Percentiles rank a stretch among this genome's conserved stretches.
Evolutionary conservation across 1,140 invertebrate species (phyloP).

Genomic region (Tenebrio molitor): DNA sequence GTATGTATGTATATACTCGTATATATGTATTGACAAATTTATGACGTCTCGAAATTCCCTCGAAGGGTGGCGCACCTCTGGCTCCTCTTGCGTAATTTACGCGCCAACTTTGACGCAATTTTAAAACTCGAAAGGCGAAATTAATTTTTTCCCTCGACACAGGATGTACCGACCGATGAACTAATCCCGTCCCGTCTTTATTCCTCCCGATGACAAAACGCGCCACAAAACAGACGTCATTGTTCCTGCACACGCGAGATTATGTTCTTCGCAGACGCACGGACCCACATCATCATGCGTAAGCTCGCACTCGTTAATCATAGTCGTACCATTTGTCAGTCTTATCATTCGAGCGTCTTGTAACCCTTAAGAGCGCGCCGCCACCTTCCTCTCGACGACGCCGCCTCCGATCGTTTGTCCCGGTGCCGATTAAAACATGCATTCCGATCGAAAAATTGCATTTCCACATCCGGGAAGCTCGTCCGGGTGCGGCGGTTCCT

Average conservation of each 20-base stretch:
- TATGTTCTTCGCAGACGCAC: constrained; percentile 24
- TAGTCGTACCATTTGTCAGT: constrained; percentile 53
- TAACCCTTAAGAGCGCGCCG: constrained; percentile 47
- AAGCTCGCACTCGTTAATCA: constrained; percentile 50
- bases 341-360: constrained; percentile 51
- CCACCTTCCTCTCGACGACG: constrained; percentile 42
- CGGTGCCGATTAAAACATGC: constrained; percentile 21
- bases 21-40: constrained; percentile 53
- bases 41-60: constrained; percentile 33
- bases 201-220: constrained; percentile 20
- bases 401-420: constrained; percentile 49
- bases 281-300: constrained; percentile 38
- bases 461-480: constrained; percentile 14
- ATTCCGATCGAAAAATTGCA: constrained; percentile 39
- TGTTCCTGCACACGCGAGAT: constrained; percentile 35
- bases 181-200: constrained; percentile 12
- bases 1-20: too few relatives aligned
- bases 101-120: constrained; percentile 8
- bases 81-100: constrained; percentile 34
- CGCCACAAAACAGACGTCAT: constrained; percentile 13
- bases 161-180: not conserved
- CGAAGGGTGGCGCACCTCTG: constrained; percentile 27
- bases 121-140: constrained; percentile 21
- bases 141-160: constrained; percentile 33
- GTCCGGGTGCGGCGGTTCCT: not conserved